Conservation (phyloP, 1,140 invertebrate species). For the Calephelis virginiensis region DNA sequence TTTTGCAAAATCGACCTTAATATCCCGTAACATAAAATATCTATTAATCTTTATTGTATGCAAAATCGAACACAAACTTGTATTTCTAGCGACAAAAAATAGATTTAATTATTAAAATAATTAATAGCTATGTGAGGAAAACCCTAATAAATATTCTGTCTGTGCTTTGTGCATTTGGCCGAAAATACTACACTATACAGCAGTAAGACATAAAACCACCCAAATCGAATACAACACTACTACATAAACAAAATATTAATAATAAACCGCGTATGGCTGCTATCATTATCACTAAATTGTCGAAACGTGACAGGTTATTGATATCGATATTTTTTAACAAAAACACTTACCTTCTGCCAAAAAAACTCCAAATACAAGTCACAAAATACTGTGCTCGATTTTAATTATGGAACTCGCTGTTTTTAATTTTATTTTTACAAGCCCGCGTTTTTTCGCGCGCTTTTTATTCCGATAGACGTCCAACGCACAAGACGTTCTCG, state of each 20-base stretch:
- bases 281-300: conserved; percentile 48
- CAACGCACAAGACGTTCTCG: conserved; percentile 39
- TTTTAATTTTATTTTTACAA: conserved; percentile 32
- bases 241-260: conserved; percentile 44
- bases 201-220: conserved; percentile 41
- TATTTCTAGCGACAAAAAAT: no score
- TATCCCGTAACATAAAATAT: no score
- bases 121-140: no score
- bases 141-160: no score
- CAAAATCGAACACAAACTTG: no score
- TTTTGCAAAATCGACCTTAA: no score
- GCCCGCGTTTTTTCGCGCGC: conserved; percentile 34
- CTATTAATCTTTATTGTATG: no score
- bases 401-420: conserved; percentile 9
- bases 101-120: no score
- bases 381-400: not conserved
- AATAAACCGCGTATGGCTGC: conserved; percentile 57
- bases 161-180: no score
- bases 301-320: conserved; percentile 52
- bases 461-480: conserved; percentile 30
- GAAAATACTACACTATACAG: conserved; percentile 1
- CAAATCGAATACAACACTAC: conserved; percentile 31
- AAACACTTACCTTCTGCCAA: conserved; percentile 28
- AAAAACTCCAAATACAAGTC: conserved; percentile 2
- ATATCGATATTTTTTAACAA: conserved; percentile 35